Base-by-base conservation (phyloP, 2,113 vertebrate species). In the Xenopus laevis region DNA sequence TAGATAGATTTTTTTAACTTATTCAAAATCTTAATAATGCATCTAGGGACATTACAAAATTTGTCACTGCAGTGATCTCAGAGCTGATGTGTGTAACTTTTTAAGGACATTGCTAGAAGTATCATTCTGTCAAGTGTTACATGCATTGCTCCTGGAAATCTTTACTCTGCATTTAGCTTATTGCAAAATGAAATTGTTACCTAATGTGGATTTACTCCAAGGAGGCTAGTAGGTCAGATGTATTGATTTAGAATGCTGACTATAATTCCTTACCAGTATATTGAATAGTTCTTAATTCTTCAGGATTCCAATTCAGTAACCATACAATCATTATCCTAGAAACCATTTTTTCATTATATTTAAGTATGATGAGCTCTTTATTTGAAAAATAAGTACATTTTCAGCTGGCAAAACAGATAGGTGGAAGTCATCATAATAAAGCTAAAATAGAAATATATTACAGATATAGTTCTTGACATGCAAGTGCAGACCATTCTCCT, bases 171-270 rank as follows among this genome's bases (percentile, higher is more conserved):
- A 50, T 60, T 60, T 60, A 23, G 12, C 45, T 45, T 50, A 21
- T 50, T 45, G 8, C 20, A 50, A 45, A 27, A 67, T 50, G 63
- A 33, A 67, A 67, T 50, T 67, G 65, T n/a, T 50, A 44, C 9
- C 44, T 21, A 67, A 65, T 40, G 20, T 23, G 50, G 20, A 67
- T 67, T 50, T 67, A 67, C 65, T 67, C 11, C 21, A 50, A 21
- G 50, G 46, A 67, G 65, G 65, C 17, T 45, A 67, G 45, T 50
- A 67, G 65, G 65, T 67, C 45, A 50, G 23, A 52, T 67, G 65
- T 30, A 67, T 67, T 67, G 65, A 67, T 67, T 50, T 50, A 64
- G 61, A 21, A 67, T 40, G n/a, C 45, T 65, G 45, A 65, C 9
- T 65, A 46, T 67, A 30, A 52, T 67, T 67, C 45, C 46, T 45